Base-by-base conservation (phyloP, 2,113 vertebrate genomes). In the Cheirogaleus medius region DNA sequence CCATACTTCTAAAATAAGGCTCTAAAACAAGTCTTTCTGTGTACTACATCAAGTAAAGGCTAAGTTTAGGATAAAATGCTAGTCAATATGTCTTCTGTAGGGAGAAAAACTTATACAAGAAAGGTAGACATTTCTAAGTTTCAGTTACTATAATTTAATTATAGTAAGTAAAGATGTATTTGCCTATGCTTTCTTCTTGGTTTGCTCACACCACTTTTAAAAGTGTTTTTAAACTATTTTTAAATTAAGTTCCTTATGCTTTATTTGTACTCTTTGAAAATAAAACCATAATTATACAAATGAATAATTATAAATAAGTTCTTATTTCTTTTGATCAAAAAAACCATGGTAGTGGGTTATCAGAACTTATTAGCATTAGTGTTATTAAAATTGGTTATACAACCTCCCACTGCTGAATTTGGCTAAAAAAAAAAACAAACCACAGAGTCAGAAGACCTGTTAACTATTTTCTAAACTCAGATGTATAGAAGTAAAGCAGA, bases 231-330 rank as follows among this genome's bases (percentile, higher is more conserved):
- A 92, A 96, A 44, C 87, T 94, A 56, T 89, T 32, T 97, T 97
- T 96, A 91, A 74, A 86, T 94, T 82, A 69, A 85, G 58, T 64
- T 93, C 63, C 11, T 34, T 97, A 69, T 97, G 95, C 91, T 98
- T 91, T 97, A 68, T 94, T 71, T 98, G 42, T 82, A 93, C 88
- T 83, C 37, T 94, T 97, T 97, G 95, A 97, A 98, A 98, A 97
- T 97, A 95, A 96, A 97, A 63, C 71, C 77, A 52, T 96, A 97
- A 95, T 94, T 85, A 74, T 69, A n/a, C 37, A 54, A 90, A 85
- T 98, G 78, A 83, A 77, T 91, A 85, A 42, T 39, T 83, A 81
- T 85, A 90, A 84, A 5, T 68, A 74, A 66, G 21, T 94, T 23
- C 7, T n/a, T 13, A 73, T 90, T 94, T 74, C 66, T 94, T 97